A percentile compares a stretch with the other conserved stretches of the same genome.
Conservation (phyloP, 2,113 vertebrate genomes). For the Lampris incognitus region DNA sequence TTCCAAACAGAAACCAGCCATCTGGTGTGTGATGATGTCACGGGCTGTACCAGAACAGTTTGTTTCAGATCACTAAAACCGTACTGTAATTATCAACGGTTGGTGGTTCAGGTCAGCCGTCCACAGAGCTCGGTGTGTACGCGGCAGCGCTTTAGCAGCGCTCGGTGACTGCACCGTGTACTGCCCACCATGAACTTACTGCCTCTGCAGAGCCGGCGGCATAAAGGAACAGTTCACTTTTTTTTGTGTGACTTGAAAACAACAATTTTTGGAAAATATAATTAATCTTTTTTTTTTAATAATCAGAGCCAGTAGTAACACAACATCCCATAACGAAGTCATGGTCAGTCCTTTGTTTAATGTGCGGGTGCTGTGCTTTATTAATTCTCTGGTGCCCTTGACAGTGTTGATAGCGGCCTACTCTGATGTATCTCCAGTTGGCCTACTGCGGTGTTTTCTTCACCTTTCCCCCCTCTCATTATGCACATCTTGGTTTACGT, state of each 20-base stretch:
- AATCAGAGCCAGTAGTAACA: not conserved
- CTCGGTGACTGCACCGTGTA: not conserved
- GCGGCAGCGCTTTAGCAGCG: not conserved
- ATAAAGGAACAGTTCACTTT: not conserved
- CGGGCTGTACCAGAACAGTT: slow-evolving; percentile 56
- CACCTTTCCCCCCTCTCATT: too few relatives aligned
- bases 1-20: slow-evolving; percentile 23
- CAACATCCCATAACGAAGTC: not conserved
- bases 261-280: too few relatives aligned
- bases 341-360: not conserved
- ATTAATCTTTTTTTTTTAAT: not conserved
- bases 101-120: slow-evolving; percentile 60
- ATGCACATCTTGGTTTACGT: not conserved
- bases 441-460: not conserved
- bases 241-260: not conserved
- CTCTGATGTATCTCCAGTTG: not conserved
- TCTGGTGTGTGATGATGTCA: slow-evolving; percentile 54
- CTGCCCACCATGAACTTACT: not conserved
- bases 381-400: too few relatives aligned
- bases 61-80: slow-evolving; percentile 40
- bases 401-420: not conserved
- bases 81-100: slow-evolving; percentile 57
- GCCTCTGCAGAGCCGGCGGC: not conserved
- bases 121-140: slow-evolving; percentile 3
- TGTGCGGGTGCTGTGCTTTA: too few relatives aligned